Percentiles rank a stretch among this genome's conserved stretches.
Evolutionary conservation across 2,797 vertebrate genomes (phyloP).

Genomic region (Poeciliopsis turneri): DNA sequence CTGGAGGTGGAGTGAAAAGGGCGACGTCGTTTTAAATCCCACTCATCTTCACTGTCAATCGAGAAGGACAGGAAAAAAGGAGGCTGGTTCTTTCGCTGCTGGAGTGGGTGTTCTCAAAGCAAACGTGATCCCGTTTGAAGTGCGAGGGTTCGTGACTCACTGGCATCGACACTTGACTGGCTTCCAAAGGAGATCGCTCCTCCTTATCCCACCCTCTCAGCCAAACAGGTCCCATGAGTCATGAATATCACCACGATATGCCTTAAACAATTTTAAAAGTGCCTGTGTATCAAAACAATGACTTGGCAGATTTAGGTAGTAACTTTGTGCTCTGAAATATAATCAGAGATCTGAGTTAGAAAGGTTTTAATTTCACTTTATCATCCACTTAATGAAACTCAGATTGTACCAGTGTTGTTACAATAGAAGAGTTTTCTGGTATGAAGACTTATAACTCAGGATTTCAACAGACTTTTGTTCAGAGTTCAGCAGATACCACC

Average conservation of each 20-base stretch:
- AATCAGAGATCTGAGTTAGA: not conserved
- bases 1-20: slow-evolving; percentile 17
- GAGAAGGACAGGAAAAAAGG: slow-evolving; percentile 43
- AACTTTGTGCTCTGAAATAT: not conserved
- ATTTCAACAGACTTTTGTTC: not conserved
- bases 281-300: slow-evolving; percentile 11
- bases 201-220: slow-evolving; percentile 61
- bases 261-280: slow-evolving; percentile 11
- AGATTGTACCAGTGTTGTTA: not conserved
- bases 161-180: slow-evolving; percentile 75
- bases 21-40: slow-evolving; percentile 53
- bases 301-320: not conserved
- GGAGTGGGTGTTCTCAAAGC: slow-evolving; percentile 66
- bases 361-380: not conserved
- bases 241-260: slow-evolving; percentile 48
- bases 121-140: slow-evolving; percentile 74
- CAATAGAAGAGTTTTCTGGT: not conserved
- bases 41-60: slow-evolving; percentile 48
- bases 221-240: slow-evolving; percentile 69
- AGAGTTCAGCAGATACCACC: not conserved
- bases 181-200: slow-evolving; percentile 49
- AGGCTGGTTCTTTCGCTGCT: slow-evolving; percentile 37
- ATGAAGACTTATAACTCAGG: not conserved
- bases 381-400: not conserved
- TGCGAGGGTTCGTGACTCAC: slow-evolving; percentile 77